Percentiles rank a stretch among this genome's conserved stretches.
Evolutionary conservation across 92 coral and sea anemone genomes (phyloP).

Genomic region (Epizoanthus rinbou): DNA sequence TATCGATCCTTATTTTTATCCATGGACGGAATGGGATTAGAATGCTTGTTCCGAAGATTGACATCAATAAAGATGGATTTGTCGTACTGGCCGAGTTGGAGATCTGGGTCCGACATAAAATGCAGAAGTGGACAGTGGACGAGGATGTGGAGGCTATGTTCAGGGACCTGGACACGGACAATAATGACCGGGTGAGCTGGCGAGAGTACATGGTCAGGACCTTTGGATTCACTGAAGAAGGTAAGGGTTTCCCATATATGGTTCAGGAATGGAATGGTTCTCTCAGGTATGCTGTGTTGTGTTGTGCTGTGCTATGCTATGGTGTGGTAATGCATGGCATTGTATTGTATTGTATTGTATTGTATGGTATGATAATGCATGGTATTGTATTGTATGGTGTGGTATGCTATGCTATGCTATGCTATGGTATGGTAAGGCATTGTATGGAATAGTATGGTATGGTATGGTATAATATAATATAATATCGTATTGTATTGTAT

Average conservation of each 20-base stretch:
- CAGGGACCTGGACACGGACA: conserved; percentile 83
- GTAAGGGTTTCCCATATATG: conserved; percentile 32
- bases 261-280: neutral
- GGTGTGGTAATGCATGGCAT: no score
- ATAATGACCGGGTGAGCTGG: conserved; percentile 86
- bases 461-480: no score
- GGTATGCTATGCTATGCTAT: no score
- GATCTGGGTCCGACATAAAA: conserved; percentile 95
- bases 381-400: no score
- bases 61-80: conserved; percentile 91
- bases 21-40: conserved; percentile 12
- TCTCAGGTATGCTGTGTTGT: no score
- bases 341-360: no score
- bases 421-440: no score
- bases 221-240: conserved; percentile 82
- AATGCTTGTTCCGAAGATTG: conserved; percentile 93
- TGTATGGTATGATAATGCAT: no score
- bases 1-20: neutral
- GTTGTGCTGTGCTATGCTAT: no score
- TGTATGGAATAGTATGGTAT: no score
- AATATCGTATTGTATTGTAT: no score
- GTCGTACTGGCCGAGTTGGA: conserved; percentile 90
- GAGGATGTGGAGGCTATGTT: conserved; percentile 90
- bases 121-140: conserved; percentile 94
- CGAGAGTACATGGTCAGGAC: conserved; percentile 87